Percentiles rank a stretch among this genome's conserved stretches.
Conservation (phyloP, 2,797 vertebrate genomes). For the Decapterus maruadsi region DNA sequence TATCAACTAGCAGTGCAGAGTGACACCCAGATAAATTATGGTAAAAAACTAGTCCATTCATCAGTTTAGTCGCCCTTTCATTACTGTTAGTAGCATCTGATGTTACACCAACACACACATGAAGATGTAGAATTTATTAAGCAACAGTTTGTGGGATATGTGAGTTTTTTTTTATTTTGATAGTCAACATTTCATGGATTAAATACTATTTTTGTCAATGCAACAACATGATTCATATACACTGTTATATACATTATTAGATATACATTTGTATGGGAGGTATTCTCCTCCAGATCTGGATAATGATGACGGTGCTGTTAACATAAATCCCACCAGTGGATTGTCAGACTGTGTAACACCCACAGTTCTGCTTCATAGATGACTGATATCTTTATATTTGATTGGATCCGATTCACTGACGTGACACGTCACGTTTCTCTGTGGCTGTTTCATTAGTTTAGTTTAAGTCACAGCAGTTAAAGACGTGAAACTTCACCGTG, state of each 20-base stretch:
- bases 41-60: constrained; percentile 43
- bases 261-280: neutral
- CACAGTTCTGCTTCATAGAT: neutral
- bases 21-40: constrained; percentile 41
- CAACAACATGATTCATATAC: neutral
- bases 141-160: neutral
- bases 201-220: neutral
- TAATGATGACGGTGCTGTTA: no score
- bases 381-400: neutral
- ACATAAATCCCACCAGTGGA: neutral
- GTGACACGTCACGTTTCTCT: neutral
- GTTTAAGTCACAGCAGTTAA: neutral
- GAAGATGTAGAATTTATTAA: neutral
- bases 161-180: neutral
- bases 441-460: neutral
- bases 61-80: constrained; percentile 30
- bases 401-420: neutral
- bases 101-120: constrained; percentile 13
- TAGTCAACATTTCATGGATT: neutral
- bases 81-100: constrained; percentile 14
- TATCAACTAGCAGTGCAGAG: constrained; percentile 42
- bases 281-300: no score
- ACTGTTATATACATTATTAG: neutral
- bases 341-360: no score
- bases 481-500: neutral